Conservation (phyloP, 2,888 invertebrate genomes). For the Fragum whitleyi region DNA sequence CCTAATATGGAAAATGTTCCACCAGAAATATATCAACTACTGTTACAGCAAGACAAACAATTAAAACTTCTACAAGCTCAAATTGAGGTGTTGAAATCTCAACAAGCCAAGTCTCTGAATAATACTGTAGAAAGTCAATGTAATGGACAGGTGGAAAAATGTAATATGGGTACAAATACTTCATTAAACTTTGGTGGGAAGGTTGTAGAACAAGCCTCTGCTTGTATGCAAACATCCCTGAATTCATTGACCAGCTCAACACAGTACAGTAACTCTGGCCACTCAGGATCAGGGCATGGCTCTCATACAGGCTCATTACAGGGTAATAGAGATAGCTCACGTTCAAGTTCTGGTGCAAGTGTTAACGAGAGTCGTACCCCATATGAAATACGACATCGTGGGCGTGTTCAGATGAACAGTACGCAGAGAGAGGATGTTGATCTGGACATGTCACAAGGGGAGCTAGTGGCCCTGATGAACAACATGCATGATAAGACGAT, state of each 20-base stretch:
- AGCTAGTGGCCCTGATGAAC: conserved; percentile 71
- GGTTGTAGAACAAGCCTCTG: conserved; percentile 60
- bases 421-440: conserved; percentile 72
- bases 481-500: conserved; percentile 78
- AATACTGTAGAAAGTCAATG: conserved; percentile 40
- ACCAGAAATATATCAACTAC: conserved; percentile 79
- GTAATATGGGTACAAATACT: conserved; percentile 57
- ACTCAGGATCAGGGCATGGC: neutral
- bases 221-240: conserved; percentile 55
- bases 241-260: conserved; percentile 9
- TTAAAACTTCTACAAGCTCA: conserved; percentile 81
- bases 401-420: conserved; percentile 72
- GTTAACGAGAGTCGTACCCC: conserved; percentile 67
- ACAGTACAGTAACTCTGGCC: conserved; percentile 2
- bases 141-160: conserved; percentile 34
- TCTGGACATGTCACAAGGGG: conserved; percentile 70
- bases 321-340: conserved; percentile 44
- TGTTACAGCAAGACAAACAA: conserved; percentile 81
- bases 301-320: neutral
- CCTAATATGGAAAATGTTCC: conserved; percentile 73
- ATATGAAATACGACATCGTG: conserved; percentile 72
- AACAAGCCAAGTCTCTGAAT: conserved; percentile 66
- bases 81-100: conserved; percentile 76
- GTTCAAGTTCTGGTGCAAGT: conserved; percentile 61
- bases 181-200: conserved; percentile 36